Conservation (phyloP, 1,140 invertebrate species). For the Danaus plexippus region DNA sequence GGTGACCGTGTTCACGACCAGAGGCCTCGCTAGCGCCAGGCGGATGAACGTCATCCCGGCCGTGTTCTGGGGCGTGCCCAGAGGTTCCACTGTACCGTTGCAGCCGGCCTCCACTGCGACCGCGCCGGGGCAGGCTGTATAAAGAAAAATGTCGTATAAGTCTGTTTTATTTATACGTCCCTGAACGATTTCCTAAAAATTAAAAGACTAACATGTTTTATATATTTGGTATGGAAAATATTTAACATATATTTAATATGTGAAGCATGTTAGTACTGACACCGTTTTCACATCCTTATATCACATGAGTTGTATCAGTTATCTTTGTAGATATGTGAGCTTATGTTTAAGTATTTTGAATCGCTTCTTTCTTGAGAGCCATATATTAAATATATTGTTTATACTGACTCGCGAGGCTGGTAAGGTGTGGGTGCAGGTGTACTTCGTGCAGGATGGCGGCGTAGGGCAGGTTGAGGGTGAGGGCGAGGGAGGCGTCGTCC, state of each 20-base stretch:
- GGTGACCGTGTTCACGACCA: conserved; percentile 79
- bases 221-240: too few species aligned
- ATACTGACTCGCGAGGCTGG: conserved; percentile 81
- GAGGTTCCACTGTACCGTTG: conserved; percentile 61
- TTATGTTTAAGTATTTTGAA: neutral
- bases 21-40: conserved; percentile 83
- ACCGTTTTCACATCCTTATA: too few species aligned
- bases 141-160: conserved; percentile 3
- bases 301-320: too few species aligned
- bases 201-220: too few species aligned
- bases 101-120: conserved; percentile 86
- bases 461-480: conserved; percentile 89
- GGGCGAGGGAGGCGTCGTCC: conserved; percentile 89
- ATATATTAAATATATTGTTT: neutral
- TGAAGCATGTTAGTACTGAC: too few species aligned
- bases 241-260: too few species aligned
- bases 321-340: neutral
- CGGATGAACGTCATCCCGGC: conserved; percentile 89
- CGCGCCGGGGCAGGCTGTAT: conserved; percentile 87
- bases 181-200: neutral
- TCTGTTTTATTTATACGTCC: too few species aligned
- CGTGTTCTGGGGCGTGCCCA: conserved; percentile 78
- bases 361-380: neutral
- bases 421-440: conserved; percentile 89
- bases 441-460: conserved; percentile 92